Evolutionary conservation across 2,888 invertebrate genomes (phyloP).

Genomic region (Mythimna ferrago): DNA sequence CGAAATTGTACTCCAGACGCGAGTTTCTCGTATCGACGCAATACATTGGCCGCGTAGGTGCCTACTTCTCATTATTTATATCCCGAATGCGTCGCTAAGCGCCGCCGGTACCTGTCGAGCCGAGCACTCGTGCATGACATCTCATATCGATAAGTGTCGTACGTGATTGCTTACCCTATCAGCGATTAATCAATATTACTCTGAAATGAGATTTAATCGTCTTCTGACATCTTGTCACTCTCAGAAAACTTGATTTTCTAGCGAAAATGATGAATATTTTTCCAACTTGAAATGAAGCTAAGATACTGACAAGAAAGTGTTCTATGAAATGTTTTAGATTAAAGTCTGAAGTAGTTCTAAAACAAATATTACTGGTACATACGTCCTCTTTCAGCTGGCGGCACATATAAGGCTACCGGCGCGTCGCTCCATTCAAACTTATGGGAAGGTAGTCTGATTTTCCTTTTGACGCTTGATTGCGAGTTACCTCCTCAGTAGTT

Average conservation of each 20-base stretch:
- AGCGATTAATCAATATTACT: constrained; percentile 7
- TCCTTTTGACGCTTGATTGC: constrained; percentile 48
- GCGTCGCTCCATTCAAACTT: constrained; percentile 17
- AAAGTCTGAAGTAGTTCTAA: constrained; percentile 2
- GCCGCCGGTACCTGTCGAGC: neutral
- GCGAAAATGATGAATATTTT: neutral
- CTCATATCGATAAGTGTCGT: constrained; percentile 15
- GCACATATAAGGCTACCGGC: constrained; percentile 3
- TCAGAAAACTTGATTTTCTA: neutral
- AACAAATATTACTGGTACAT: constrained; percentile 1
- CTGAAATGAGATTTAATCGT: neutral
- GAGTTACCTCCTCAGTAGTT: constrained; percentile 31
- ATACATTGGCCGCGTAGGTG: constrained; percentile 1
- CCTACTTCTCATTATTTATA: neutral
- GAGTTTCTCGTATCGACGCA: constrained; percentile 6
- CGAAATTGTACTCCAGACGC: constrained; percentile 24
- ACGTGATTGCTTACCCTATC: constrained; percentile 19
- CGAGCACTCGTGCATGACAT: constrained; percentile 26
- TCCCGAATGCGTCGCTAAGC: constrained; percentile 22
- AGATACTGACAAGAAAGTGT: no score
- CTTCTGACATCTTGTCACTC: constrained; percentile 12
- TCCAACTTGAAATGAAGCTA: neutral
- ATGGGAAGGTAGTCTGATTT: constrained; percentile 31
- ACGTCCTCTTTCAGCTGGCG: neutral
- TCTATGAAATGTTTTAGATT: constrained; percentile 4